Evolutionary conservation across 2,888 invertebrate genomes (phyloP), one percentile per base, ranked within the genome.

Genomic region (Acleris sparsana): DNA sequence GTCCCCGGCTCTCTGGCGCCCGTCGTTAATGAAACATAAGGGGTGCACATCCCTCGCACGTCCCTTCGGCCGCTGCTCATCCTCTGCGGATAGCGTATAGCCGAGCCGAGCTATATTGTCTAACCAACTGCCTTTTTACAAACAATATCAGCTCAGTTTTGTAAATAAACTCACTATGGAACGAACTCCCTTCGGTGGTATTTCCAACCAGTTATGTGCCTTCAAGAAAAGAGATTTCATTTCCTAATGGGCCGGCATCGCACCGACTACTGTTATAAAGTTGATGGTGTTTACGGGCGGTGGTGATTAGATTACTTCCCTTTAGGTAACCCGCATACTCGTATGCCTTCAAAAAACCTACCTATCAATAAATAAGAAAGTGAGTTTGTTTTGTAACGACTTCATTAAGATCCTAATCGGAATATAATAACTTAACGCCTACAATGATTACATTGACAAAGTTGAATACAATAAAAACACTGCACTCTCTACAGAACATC

Each of bases 11-110:
- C 88, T 87, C 73, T 75, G 70, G 68, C 72, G 72, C 78, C 80
- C 81, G 76, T 88, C 88, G 90, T 91, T 92, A 91, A 91, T 91
- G 91, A 91, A 91, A 91, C 92, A 91, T 91, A 91, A 91, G 92
- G 91, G 91, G 88, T 86, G 86, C 79, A 80, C 80, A 80, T 81
- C 86, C 88, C 88, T 82, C 79, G 76, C 72, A 72, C 78, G 81
- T 80, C 84, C 85, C 81, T 80, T 73, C 77, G 75, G 80, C 81
- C 81, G 13, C 39, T 80, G 77, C 80, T 81, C 82, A 82, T 84
- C 82, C 82, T 75, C 75, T 71, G 39, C 39, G 39, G 39, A 39
- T 39, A 39, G 39, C 39, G 39, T 39, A 13, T 39, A 33, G 33
- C 9, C 33, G 33, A 33, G 33, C 33, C 70, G 75, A 80, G 81